Conservation (phyloP, 1,140 invertebrate species). For the Pararge aegeria region DNA sequence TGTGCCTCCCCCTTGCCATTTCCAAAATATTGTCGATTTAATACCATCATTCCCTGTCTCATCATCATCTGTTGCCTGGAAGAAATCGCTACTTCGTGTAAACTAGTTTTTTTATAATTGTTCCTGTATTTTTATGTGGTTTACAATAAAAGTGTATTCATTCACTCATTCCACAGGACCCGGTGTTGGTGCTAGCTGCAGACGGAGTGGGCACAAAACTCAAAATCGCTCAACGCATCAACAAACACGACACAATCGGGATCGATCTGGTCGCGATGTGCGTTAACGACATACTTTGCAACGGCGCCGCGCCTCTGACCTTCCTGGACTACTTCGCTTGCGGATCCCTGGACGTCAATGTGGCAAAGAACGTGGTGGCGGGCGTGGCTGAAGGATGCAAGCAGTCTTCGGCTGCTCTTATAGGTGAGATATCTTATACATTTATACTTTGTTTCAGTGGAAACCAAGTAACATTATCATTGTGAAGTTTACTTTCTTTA, state of each 20-base stretch:
- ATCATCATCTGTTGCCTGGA: too few species aligned
- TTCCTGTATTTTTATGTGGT: too few species aligned
- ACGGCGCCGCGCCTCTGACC: conserved; percentile 95
- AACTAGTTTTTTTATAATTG: too few species aligned
- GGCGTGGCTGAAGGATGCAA: conserved; percentile 93
- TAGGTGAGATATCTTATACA: conserved; percentile 81
- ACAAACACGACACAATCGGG: conserved; percentile 91
- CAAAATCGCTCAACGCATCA: conserved; percentile 92
- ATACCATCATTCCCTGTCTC: too few species aligned
- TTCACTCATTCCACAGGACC: conserved; percentile 81
- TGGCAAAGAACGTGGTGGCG: conserved; percentile 86
- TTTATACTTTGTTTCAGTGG: not conserved
- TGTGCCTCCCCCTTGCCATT: too few species aligned
- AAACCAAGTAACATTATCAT: not conserved
- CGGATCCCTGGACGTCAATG: conserved; percentile 87
- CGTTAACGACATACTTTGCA: conserved; percentile 97
- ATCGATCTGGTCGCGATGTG: conserved; percentile 99
- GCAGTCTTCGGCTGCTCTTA: conserved; percentile 90
- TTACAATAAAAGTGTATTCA: too few species aligned
- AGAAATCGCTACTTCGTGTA: too few species aligned
- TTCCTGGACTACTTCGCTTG: conserved; percentile 98
- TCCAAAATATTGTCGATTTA: too few species aligned
- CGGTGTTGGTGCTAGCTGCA: conserved; percentile 94
- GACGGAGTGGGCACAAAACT: conserved; percentile 99
- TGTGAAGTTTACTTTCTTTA: too few species aligned